Evolutionary conservation across 2,888 invertebrate genomes (phyloP).

Genomic region (Melinaea menophilus): DNA sequence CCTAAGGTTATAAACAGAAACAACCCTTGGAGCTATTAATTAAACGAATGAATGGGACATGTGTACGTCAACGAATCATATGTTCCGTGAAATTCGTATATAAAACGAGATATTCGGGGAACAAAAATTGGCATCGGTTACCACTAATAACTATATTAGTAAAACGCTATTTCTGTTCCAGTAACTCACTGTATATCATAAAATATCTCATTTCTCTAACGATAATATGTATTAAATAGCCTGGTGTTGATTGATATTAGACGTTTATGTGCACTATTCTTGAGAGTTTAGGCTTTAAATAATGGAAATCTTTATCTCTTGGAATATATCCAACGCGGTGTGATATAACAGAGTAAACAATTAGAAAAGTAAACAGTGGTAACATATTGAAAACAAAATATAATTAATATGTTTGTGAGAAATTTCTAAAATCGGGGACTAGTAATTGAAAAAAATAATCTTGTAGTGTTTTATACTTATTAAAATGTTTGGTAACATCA

Average conservation of each 20-base stretch:
- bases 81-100: conserved; percentile 19
- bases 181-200: conserved; percentile 13
- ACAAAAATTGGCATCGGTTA: conserved; percentile 33
- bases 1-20: too few relatives aligned
- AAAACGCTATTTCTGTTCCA: conserved; percentile 18
- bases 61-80: too few relatives aligned
- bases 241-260: conserved; percentile 24
- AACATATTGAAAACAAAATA: not conserved
- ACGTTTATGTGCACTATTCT: conserved; percentile 21
- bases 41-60: conserved; percentile 19
- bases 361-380: conserved; percentile 10
- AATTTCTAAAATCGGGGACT: too few relatives aligned
- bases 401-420: too few relatives aligned
- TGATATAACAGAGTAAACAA: not conserved
- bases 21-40: too few relatives aligned
- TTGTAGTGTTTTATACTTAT: too few relatives aligned
- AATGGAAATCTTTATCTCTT: conserved; percentile 20
- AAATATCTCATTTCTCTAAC: conserved; percentile 19
- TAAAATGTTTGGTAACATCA: too few relatives aligned
- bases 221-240: conserved; percentile 16
- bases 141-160: conserved; percentile 27
- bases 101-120: conserved; percentile 29
- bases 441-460: too few relatives aligned
- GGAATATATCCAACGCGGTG: conserved; percentile 22
- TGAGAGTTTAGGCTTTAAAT: conserved; percentile 20